Conservation (phyloP, 2,797 vertebrate species). For the Sebastes trivittatus region DNA sequence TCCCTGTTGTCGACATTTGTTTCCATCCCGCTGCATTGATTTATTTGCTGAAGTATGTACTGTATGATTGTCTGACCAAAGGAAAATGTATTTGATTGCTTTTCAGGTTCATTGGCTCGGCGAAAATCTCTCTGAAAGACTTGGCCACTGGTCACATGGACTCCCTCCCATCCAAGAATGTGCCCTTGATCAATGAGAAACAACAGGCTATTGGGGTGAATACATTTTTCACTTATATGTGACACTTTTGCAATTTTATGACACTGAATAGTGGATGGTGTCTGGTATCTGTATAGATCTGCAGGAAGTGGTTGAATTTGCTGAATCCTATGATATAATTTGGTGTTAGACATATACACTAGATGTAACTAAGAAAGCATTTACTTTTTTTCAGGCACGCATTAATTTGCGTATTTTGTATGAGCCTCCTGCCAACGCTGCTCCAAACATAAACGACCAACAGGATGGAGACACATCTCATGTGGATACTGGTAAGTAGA, state of each 20-base stretch:
- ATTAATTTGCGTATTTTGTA: slow-evolving; percentile 91
- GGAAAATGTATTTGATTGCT: slow-evolving; percentile 8
- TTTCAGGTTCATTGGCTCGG: slow-evolving; percentile 92
- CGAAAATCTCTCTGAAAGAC: slow-evolving; percentile 87
- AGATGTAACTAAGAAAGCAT: slow-evolving; percentile 1
- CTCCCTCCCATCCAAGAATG: slow-evolving; percentile 87
- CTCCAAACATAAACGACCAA: slow-evolving; percentile 66
- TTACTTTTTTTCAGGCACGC: slow-evolving; percentile 81
- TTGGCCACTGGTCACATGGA: slow-evolving; percentile 86
- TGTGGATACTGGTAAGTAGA: slow-evolving; percentile 65
- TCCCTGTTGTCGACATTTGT: not conserved
- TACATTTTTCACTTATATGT: not conserved
- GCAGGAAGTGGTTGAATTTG: not conserved
- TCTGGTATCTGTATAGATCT: not conserved
- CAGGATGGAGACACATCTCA: slow-evolving; percentile 45
- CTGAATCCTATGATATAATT: not conserved
- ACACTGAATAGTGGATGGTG: not conserved
- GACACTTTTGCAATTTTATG: not conserved
- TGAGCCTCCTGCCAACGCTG: slow-evolving; percentile 81
- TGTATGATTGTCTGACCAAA: not conserved
- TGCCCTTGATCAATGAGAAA: slow-evolving; percentile 88
- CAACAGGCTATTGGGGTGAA: slow-evolving; percentile 90
- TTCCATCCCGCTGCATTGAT: not conserved
- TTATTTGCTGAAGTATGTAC: not conserved
- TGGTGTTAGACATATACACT: not conserved